Evolutionary conservation across 2,888 invertebrate species (phyloP), one percentile per base, ranked within the genome.

Genomic region (Galerucella pusilla): DNA sequence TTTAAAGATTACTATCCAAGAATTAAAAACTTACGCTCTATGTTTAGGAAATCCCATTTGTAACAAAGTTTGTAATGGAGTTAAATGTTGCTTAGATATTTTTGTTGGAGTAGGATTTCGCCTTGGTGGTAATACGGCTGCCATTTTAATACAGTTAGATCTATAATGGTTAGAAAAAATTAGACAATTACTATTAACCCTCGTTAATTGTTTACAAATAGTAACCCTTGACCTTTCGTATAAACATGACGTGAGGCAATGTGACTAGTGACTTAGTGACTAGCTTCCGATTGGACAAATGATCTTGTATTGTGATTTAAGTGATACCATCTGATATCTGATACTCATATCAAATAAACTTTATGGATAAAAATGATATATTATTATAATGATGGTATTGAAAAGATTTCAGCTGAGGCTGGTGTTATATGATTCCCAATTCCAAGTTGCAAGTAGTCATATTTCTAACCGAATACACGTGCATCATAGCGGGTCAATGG

Each of bases 31-130:
- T 92, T 91, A 97, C 96, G 95, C 96, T 89, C 96, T 91, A 84
- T 94, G 93, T 88, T 93, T 94, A 5, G 95, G 93, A 88, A 97
- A 96, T 52, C 97, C 97, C 93, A 97, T 94, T 88, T 96, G 96
- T 78, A 96, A 88, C 54, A 97, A 89, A 73, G 94, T 94, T 89
- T 96, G 94, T 80, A 96, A 88, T 6, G 96, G 94, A 59, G 93
- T 92, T 78, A 92, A 88, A 88, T 93, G 91, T 86, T 93, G 93
- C 87, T 93, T 94, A 10, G 91, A 92, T 81, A 92, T 91, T 88
- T 92, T 93, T 76, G 92, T 92, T 11, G 93, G 92, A 73, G 93
- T 91, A 69, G 93, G 91, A 87, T 93, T 92, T 88, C 94, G 94
- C 79, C 94, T 90, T 57, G 94, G 94, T 78, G 95, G 94, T 86